Percentiles rank a stretch among this genome's conserved stretches.
These are phyloP conservation scores for Psittacula echo DNA, from an alignment of 2,797 vertebrate genomes.

Conservation along the genomic window DNA sequence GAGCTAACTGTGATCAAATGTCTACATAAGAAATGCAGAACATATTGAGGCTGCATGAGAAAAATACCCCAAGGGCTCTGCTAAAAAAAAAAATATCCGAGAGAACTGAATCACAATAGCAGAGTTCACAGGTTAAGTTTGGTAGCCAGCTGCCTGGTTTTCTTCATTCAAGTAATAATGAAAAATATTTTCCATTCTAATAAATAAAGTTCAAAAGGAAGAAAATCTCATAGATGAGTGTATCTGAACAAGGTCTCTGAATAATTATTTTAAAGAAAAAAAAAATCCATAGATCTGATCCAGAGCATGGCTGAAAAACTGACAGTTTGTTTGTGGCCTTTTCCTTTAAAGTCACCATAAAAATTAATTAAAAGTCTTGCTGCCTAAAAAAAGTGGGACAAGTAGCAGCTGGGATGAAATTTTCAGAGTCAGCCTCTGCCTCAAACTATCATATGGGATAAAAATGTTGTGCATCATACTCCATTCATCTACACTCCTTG, in stretches of 20 bases:
- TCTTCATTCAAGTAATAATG: not conserved
- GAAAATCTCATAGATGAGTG: not conserved
- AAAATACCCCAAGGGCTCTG: not conserved
- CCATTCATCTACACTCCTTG: not conserved
- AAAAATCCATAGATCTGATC: not conserved
- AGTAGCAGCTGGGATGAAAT: not conserved
- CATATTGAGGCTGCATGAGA: not conserved
- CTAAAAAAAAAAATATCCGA: not conserved
- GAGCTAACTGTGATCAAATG: not conserved
- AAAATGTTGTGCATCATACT: conserved; percentile 1
- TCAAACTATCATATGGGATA: not conserved
- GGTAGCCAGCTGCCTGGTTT: not conserved
- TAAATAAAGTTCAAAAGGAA: not conserved
- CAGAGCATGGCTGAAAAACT: not conserved
- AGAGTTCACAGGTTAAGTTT: not conserved
- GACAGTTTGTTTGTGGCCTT: not conserved
- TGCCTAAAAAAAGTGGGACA: not conserved
- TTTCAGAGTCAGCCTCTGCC: not conserved
- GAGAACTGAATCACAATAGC: not conserved
- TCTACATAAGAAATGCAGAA: conserved; percentile 16
- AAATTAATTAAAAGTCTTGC: not conserved
- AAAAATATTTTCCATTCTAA: not conserved
- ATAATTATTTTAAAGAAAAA: not conserved
- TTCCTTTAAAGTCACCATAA: not conserved
- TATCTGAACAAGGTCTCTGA: not conserved